These are phyloP conservation scores for Dicrurus megarhynchus DNA, from an alignment of 2,113 vertebrate species.

Conservation along the genomic window DNA sequence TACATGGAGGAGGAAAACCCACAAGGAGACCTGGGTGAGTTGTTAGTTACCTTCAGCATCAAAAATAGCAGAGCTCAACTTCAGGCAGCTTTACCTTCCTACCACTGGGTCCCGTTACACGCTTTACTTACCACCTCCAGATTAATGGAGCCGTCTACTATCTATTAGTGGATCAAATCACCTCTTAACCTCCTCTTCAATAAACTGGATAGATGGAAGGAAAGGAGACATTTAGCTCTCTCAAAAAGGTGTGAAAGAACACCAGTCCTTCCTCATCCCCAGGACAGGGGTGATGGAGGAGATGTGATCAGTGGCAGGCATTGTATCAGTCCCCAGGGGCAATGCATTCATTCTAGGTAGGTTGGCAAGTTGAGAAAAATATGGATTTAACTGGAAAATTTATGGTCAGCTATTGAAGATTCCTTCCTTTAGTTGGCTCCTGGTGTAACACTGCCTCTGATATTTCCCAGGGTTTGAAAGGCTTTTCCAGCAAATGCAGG, in stretches of 20 bases:
- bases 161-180: slow-evolving; percentile 44
- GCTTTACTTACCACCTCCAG: not conserved
- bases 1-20: not conserved
- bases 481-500: not conserved
- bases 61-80: not conserved
- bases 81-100: not conserved
- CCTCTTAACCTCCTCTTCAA: slow-evolving; percentile 48
- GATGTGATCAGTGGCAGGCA: not conserved
- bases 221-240: not conserved
- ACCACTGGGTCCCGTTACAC: not conserved
- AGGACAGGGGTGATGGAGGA: not conserved
- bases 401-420: not conserved
- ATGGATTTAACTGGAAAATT: not conserved
- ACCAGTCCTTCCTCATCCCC: not conserved
- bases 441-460: not conserved
- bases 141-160: slow-evolving; percentile 41
- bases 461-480: not conserved
- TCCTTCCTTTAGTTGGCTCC: not conserved
- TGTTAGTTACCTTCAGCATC: not conserved
- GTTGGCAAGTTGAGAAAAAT: not conserved
- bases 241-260: not conserved
- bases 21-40: not conserved
- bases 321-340: not conserved
- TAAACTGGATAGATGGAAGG: slow-evolving; percentile 23
- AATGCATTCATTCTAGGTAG: not conserved